A percentile compares a stretch with the other conserved stretches of the same genome.
Conservation (phyloP, 2,797 vertebrate genomes). For the Dendrocincla fuliginosa region DNA sequence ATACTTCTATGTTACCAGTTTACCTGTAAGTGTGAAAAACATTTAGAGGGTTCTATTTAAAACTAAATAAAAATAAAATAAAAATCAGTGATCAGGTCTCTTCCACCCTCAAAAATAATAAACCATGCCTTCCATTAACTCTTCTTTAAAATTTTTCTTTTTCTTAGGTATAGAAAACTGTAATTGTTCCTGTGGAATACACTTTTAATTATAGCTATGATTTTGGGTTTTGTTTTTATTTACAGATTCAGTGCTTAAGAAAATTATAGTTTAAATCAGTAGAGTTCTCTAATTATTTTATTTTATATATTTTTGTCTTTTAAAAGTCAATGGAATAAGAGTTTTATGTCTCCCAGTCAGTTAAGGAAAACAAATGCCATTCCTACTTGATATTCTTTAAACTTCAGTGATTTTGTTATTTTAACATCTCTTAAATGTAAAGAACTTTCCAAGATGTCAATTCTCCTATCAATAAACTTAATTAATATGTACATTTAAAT, state of each 20-base stretch:
- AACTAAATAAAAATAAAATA: conserved; percentile 18
- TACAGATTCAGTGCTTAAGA: not conserved
- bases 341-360: conserved; percentile 14
- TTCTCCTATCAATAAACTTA: conserved; percentile 59
- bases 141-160: conserved; percentile 12
- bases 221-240: not conserved
- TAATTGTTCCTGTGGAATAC: not conserved
- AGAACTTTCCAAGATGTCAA: conserved; percentile 54
- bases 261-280: not conserved
- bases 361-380: conserved; percentile 49
- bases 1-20: conserved; percentile 14
- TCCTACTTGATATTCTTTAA: conserved; percentile 20
- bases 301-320: not conserved
- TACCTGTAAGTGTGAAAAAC: conserved; percentile 26
- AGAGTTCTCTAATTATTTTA: not conserved
- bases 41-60: conserved; percentile 15
- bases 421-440: conserved; percentile 42
- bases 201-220: not conserved
- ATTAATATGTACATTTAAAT: conserved; percentile 70
- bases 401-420: conserved; percentile 44
- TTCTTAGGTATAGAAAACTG: not conserved
- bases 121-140: not conserved
- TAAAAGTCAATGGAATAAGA: not conserved
- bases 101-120: not conserved
- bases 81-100: not conserved